Evolutionary conservation across 2,797 vertebrate genomes (phyloP), one percentile per base, ranked within the genome.

Genomic region (Micropoecilia bifurca): DNA sequence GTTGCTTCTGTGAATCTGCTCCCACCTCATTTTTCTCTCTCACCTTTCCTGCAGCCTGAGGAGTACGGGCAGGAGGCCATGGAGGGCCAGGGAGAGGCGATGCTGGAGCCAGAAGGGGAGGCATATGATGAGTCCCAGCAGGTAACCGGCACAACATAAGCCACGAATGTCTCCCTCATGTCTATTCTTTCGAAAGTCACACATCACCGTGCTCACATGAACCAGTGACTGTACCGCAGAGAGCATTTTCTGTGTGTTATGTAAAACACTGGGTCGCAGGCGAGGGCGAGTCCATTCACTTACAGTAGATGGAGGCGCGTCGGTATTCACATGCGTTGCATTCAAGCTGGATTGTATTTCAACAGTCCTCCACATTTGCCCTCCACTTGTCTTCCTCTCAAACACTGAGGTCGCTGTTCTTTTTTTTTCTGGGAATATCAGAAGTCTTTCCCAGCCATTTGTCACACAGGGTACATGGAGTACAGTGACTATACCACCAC

Each of bases 41-140:
- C 39, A 78, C 20, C 80, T 18, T 87, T 46, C 80, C 73, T 81
- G 80, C 84, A 99, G 98, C 96, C 98, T 30, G 98, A 99, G 91
- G 98, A 99, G 88, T 97, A 98, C 88, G 98, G 96, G 85, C 97
- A 99, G 95, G 98, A 99, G 95, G 98, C 97, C 86, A 97, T 95
- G 78, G 98, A 99, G 92, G 98, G 98, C 0, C 95, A 97, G 93
- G 97, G 96, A 0, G 97, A 98, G 84, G 97, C 93, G 30, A 95
- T 98, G 95, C 95, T 98, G 96, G 97, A 98, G 91, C 96, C 98
- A 80, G 98, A 98, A 95, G 97, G 97, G 82, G 97, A 98, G 90
- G 96, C 95, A 93, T 99, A 99, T 86, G 97, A 98, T 87, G 97
- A 98, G 73, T 89, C 96, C 83, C 97, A 97, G 16, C 98, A 98